Base-by-base conservation (phyloP, 2,113 vertebrate genomes). In the Danionella cerebrum region DNA sequence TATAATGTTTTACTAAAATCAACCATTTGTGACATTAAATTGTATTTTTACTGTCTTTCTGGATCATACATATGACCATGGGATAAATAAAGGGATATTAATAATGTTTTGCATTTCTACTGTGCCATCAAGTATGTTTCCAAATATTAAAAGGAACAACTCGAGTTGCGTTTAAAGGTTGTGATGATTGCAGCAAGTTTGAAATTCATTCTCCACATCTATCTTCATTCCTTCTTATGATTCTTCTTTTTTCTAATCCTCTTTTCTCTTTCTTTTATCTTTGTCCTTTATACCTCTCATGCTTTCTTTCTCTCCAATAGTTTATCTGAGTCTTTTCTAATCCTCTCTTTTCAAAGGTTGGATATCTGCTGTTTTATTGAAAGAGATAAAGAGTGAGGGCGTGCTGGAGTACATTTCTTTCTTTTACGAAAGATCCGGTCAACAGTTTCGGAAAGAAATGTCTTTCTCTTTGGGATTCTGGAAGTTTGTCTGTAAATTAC, bases 311-410 rank as follows among this genome's bases (percentile, higher is more conserved):
- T 51, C 54, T 35, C 42, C 42, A 67, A 67, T 75, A 65, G 18
- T 71, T 70, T 75, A 67, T 71, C 70, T 63, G 68, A 71, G 65
- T 71, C 73, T 55, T 62, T 71, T 45, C 38, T 70, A 62, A 75
- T 75, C 68, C 68, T 42, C 31, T 50, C 64, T 55, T 65, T 53
- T 75, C 25, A 53, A 67, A 75, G 48, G 53, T 24, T 21, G 25
- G 67, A 75, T 62, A 54, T 38, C 36, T 52, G 16, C 54, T 18
- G 29, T 70, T 67, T 52, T 65, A 55, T 64, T 48, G 60, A 36
- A 64, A 38, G 25, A 67, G 63, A 67, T 51, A 24, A 64, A 59
- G 53, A 18, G 27, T 53, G 58, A 62, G 41, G 3, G 41, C 58
- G 42, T 60, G 58, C 25, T 31, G 58, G 13, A 64, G 44, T 64